Base-by-base conservation (phyloP, 2,113 vertebrate genomes). In the Phalacrocorax brasilianus region DNA sequence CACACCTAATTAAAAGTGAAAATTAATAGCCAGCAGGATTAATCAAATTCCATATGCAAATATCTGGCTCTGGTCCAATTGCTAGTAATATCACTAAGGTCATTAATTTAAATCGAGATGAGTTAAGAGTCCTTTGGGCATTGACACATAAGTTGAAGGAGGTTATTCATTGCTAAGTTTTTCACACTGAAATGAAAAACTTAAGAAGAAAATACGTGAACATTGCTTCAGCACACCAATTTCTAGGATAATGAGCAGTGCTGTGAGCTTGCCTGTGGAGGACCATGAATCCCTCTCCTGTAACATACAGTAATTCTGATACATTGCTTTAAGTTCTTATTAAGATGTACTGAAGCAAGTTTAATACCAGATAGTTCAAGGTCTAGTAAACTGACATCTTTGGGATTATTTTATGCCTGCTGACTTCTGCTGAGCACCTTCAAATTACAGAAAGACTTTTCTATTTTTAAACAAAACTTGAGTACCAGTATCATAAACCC, bases 31-130 rank as follows among this genome's bases (percentile, higher is more conserved):
- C 82, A 97, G 86, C 79, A 96, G 93, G 91, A 97, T 97, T 97
- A 97, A 97, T 97, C 94, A 97, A 95, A 96, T 97, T 97, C 91
- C 90, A 76, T 90, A 95, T 89, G 96, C 83, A 91, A 97, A 93
- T 94, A 91, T 65, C 66, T 97, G 91, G 76, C 89, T 97, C 96
- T 96, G 89, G 96, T 97, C 95, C 96, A 96, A 96, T 96, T 97
- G 91, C 95, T 93, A 93, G 50, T 89, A 74, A 79, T 90, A 95
- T 95, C 92, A 94, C 50, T 91, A 91, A 97, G 92, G 96, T 96
- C 96, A 94, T 96, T 97, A 97, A 97, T 97, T 97, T 97, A 96
- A 97, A 96, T 28, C 80, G 93, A 97, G 96, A 97, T 96, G 93
- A 96, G 94, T 95, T 94, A 95, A 85, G 76, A 95, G 82, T 93